Evolutionary conservation across 2,888 invertebrate species (phyloP), one percentile per base, ranked within the genome.

Genomic region (Elmis aenea): DNA sequence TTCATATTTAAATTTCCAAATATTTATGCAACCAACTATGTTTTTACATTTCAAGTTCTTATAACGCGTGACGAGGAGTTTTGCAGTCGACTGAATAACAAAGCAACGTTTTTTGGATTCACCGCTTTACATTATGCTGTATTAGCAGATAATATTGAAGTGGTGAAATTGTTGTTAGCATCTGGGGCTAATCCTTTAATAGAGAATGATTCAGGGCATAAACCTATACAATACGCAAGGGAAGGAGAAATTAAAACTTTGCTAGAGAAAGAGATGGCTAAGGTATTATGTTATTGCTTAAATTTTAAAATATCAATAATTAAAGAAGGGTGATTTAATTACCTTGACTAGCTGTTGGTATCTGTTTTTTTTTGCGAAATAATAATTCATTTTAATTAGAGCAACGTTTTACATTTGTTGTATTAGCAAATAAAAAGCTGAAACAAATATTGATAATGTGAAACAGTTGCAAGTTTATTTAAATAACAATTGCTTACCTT

Each of bases 111-210:
- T 66, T 74, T 80, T 48, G 91, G 89, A 16, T 90, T 88, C 68
- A 91, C 92, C 34, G 81, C 91, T 28, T 72, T 93, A 46, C 92
- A 93, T 67, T 93, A 93, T 71, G 91, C 92, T 5, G 87, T 83
- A 30, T 70, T 93, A 25, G 75, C 79, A 2, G 83, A 90, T 68
- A 79, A 83, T 48, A 57, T 71, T 2, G 72, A 72, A 12, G 73
- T 79, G 20, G 78, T 85, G 3, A 69, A 74, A 55, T 66, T 76
- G 21, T 71, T 92, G 31, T 67, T 92, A 6, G 77, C 82, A 39
- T 74, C 74, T 51, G 89, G 89, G 42, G 84, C 84, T 2, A 77
- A 85, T 71, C 85, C 85, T 4, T 75, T 77, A 8, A 64, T 77
- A 41, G 80, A 83, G 57, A 90, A 87, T 69, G 85, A 85, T 59